These are phyloP conservation scores for Microcebus murinus DNA, from an alignment of 2,113 vertebrate genomes.

Conservation along the genomic window DNA sequence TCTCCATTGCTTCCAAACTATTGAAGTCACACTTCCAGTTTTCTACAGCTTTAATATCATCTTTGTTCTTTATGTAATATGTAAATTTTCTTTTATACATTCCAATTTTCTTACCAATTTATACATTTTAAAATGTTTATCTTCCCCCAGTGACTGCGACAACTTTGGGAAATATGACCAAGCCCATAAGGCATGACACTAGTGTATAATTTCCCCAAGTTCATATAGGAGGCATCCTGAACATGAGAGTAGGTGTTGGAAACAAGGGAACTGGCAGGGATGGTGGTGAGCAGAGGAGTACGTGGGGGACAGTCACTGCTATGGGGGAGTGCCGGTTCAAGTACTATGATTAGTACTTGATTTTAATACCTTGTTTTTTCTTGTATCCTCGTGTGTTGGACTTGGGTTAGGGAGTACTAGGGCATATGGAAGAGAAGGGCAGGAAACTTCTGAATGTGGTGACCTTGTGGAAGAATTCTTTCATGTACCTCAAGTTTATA, in stretches of 20 bases:
- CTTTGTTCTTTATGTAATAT: neutral
- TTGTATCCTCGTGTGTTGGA: neutral
- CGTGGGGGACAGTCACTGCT: neutral
- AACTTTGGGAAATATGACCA: neutral
- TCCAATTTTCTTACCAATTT: constrained; percentile 4
- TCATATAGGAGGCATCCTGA: neutral
- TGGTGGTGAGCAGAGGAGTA: neutral
- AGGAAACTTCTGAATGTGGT: neutral
- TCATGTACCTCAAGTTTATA: neutral
- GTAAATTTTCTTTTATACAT: neutral
- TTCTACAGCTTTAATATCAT: neutral
- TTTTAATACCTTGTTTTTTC: neutral
- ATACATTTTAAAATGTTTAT: constrained; percentile 5
- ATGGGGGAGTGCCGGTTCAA: neutral
- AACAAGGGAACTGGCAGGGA: neutral
- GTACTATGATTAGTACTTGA: neutral
- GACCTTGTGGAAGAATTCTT: neutral
- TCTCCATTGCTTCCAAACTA: neutral
- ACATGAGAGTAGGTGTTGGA: neutral
- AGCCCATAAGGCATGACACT: neutral
- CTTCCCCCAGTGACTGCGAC: neutral
- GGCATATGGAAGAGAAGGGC: neutral
- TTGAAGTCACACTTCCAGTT: neutral
- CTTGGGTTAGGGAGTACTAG: neutral
- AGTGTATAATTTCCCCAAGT: neutral